Evolutionary conservation across 2,888 invertebrate species (phyloP).

Genomic region (Drosophila kokeensis): DNA sequence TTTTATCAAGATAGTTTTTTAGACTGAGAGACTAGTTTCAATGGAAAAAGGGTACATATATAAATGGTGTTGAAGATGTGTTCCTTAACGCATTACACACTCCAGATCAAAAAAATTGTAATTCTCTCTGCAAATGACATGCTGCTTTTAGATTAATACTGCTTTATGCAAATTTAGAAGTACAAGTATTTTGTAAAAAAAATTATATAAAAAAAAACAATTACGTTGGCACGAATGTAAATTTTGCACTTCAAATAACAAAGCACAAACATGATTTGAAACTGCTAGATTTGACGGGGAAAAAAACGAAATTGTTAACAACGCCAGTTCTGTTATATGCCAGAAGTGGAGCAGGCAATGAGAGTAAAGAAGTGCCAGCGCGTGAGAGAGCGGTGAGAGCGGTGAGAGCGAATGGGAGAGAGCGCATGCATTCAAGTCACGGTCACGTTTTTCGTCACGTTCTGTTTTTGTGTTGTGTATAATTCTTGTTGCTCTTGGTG

Average conservation of each 20-base stretch:
- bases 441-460: constrained; percentile 78
- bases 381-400: constrained; percentile 35
- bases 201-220: not conserved
- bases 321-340: constrained; percentile 30
- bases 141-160: not conserved
- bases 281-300: not conserved
- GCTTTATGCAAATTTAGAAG: not conserved
- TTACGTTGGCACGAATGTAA: not conserved
- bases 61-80: not conserved
- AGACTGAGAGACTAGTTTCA: not conserved
- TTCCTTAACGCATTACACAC: not conserved
- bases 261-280: not conserved
- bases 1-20: not conserved
- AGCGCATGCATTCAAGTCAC: constrained; percentile 61
- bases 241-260: not conserved
- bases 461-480: constrained; percentile 44
- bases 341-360: constrained; percentile 62
- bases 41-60: not conserved
- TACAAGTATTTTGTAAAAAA: not conserved
- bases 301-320: constrained; percentile 5
- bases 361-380: constrained; percentile 27
- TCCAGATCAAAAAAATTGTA: not conserved
- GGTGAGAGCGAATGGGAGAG: constrained; percentile 11
- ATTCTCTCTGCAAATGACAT: not conserved
- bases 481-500: constrained; percentile 22